Percentiles rank a stretch among this genome's conserved stretches.
Conservation (phyloP, 1,140 invertebrate species). For the Achatina immaculata region DNA sequence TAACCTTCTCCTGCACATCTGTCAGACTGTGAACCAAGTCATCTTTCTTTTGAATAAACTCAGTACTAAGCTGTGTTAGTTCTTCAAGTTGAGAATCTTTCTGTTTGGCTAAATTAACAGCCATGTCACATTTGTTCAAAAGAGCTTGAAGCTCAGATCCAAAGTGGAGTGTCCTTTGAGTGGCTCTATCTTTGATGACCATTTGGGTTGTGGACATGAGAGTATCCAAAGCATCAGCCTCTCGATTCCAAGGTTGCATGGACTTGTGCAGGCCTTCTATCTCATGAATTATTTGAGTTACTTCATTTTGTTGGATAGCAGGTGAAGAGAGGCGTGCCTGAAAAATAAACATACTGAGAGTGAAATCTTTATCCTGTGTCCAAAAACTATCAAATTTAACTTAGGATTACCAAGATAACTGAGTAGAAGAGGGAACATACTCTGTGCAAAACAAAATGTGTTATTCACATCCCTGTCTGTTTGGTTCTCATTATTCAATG, state of each 20-base stretch:
- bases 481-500: too few species aligned
- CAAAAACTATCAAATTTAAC: too few species aligned
- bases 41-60: slow-evolving; percentile 57
- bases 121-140: slow-evolving; percentile 56
- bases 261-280: slow-evolving; percentile 56
- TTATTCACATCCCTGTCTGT: too few species aligned
- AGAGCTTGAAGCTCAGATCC: slow-evolving; percentile 60
- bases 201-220: slow-evolving; percentile 60
- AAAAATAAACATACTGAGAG: slow-evolving; percentile 72
- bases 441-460: too few species aligned
- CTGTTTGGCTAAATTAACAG: slow-evolving; percentile 51
- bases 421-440: too few species aligned
- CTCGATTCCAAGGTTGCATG: slow-evolving; percentile 57
- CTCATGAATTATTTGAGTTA: slow-evolving; percentile 57
- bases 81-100: slow-evolving; percentile 63
- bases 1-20: slow-evolving; percentile 50
- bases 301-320: slow-evolving; percentile 74
- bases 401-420: too few species aligned
- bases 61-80: slow-evolving; percentile 56
- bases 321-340: slow-evolving; percentile 81
- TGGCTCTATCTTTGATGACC: slow-evolving; percentile 64
- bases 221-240: slow-evolving; percentile 59
- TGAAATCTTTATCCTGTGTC: slow-evolving; percentile 84
- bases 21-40: slow-evolving; percentile 50
- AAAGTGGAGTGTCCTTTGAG: slow-evolving; percentile 63